Conservation (phyloP, 2,113 vertebrate genomes). For the Hippoglossus stenolepis region DNA sequence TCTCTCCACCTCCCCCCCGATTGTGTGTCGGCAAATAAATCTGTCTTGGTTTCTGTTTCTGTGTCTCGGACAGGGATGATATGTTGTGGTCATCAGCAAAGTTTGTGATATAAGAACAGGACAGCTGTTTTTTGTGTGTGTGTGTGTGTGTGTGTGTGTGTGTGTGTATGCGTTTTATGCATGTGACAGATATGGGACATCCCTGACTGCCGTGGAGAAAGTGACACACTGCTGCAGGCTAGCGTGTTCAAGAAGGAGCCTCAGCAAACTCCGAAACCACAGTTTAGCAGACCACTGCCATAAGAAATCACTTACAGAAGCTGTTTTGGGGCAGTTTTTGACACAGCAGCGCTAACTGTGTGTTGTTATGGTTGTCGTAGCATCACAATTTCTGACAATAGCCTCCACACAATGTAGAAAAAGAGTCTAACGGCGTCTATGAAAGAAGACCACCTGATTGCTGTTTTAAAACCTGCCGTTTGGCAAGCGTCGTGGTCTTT, state of each 20-base stretch:
- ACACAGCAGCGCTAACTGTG: constrained; percentile 21
- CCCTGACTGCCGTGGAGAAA: constrained; percentile 73
- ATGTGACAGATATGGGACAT: constrained; percentile 82
- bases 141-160: constrained; percentile 32
- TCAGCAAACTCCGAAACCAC: constrained; percentile 60
- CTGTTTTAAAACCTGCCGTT: constrained; percentile 28
- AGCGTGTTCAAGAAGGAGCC: constrained; percentile 61
- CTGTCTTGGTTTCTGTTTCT: constrained; percentile 53
- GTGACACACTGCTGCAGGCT: constrained; percentile 72
- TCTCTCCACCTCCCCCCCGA: neutral
- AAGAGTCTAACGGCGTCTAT: neutral
- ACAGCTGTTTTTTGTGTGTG: constrained; percentile 61
- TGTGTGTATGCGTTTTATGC: constrained; percentile 55
- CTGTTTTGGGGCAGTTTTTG: constrained; percentile 31
- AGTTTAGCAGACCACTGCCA: constrained; percentile 60
- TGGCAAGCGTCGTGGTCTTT: constrained; percentile 42
- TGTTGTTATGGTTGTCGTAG: neutral
- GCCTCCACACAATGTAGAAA: neutral
- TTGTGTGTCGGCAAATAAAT: constrained; percentile 45
- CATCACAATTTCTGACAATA: neutral
- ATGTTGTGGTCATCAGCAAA: constrained; percentile 75
- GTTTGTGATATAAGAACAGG: constrained; percentile 60
- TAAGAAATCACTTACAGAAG: constrained; percentile 33
- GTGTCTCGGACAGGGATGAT: constrained; percentile 57
- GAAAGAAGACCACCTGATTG: constrained; percentile 2